Conservation (phyloP, 2,888 invertebrate species). For the Thera obeliscata region DNA sequence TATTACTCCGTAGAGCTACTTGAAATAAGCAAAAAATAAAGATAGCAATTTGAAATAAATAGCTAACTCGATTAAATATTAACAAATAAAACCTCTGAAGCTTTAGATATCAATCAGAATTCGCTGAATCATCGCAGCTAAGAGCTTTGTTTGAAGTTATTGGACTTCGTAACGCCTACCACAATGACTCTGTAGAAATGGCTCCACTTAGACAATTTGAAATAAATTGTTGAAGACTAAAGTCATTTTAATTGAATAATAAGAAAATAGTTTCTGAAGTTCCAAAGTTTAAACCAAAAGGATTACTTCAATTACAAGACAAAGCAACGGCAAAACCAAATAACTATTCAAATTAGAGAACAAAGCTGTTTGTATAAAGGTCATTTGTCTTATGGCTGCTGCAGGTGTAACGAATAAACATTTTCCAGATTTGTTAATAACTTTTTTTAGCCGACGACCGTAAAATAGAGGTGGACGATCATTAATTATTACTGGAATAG, state of each 20-base stretch:
- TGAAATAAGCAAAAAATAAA: background rate
- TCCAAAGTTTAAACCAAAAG: slow-evolving; percentile 9
- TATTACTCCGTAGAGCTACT: too few species aligned
- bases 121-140: slow-evolving; percentile 71
- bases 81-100: slow-evolving; percentile 31
- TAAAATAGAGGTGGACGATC: slow-evolving; percentile 78
- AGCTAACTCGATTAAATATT: slow-evolving; percentile 14
- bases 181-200: slow-evolving; percentile 69
- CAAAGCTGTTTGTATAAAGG: slow-evolving; percentile 30
- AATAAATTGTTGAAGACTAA: slow-evolving; percentile 58
- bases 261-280: slow-evolving; percentile 43
- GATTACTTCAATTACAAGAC: slow-evolving; percentile 14
- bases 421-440: slow-evolving; percentile 72
- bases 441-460: slow-evolving; percentile 70
- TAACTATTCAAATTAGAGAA: slow-evolving; percentile 15
- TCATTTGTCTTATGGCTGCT: slow-evolving; percentile 46
- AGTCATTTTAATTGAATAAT: slow-evolving; percentile 65
- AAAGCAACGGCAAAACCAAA: slow-evolving; percentile 8
- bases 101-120: slow-evolving; percentile 37
- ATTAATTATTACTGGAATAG: slow-evolving; percentile 74
- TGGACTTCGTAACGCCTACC: slow-evolving; percentile 65
- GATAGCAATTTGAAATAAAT: background rate
- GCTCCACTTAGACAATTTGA: slow-evolving; percentile 65
- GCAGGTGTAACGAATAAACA: slow-evolving; percentile 66
- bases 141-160: slow-evolving; percentile 77